Conservation (phyloP, 2,797 vertebrate species). For the Valencia hispanica region DNA sequence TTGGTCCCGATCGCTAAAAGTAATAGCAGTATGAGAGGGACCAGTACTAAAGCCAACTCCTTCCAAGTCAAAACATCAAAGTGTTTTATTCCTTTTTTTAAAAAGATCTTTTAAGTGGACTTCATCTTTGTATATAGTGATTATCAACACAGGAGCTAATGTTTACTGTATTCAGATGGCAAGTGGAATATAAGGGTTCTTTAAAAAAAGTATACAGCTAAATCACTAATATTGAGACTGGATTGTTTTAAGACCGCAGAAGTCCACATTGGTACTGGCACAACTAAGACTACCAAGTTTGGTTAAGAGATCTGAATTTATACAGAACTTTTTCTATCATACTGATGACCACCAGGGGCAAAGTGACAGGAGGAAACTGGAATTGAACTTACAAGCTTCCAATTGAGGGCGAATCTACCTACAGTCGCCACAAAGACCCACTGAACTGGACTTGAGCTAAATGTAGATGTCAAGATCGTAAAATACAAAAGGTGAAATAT, state of each 20-base stretch:
- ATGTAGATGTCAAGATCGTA: no score
- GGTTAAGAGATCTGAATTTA: not conserved
- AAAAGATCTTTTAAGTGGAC: not conserved
- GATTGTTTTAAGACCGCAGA: not conserved
- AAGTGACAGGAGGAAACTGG: no score
- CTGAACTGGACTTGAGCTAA: no score
- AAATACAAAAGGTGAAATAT: not conserved
- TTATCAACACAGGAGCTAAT: not conserved
- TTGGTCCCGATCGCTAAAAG: not conserved
- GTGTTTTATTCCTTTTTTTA: not conserved
- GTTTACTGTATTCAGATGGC: not conserved
- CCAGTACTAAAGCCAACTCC: not conserved
- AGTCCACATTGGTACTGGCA: not conserved
- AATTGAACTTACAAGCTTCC: no score
- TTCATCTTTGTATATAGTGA: not conserved
- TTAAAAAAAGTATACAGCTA: not conserved
- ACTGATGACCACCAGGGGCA: no score
- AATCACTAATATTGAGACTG: not conserved
- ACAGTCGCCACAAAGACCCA: no score
- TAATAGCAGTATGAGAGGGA: not conserved
- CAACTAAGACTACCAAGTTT: not conserved
- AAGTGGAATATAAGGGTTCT: not conserved
- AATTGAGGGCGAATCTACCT: no score
- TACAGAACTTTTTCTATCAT: not conserved
- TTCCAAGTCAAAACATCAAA: not conserved